Conservation (phyloP, 2,113 vertebrate species). For the Hydrolagus affinis region DNA sequence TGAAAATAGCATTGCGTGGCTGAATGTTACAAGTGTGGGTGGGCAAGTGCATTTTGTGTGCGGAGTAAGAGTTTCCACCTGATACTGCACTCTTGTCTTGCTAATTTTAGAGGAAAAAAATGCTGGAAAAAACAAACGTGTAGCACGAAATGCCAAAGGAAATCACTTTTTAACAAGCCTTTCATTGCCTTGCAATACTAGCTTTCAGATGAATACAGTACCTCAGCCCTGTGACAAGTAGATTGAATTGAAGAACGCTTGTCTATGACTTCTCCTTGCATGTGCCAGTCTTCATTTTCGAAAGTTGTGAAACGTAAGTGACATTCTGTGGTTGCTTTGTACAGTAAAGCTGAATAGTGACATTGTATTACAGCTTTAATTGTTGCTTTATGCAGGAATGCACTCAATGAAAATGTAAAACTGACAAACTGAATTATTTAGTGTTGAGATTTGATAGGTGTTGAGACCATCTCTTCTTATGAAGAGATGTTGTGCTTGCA, state of each 20-base stretch:
- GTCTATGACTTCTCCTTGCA: neutral
- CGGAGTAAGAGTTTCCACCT: neutral
- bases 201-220: neutral
- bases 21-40: neutral
- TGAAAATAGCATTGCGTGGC: neutral
- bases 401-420: too few species aligned
- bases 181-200: neutral
- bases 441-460: neutral
- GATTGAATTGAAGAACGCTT: neutral
- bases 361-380: too few species aligned
- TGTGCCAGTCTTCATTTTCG: neutral
- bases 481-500: neutral
- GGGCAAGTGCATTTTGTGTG: neutral
- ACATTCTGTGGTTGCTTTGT: neutral
- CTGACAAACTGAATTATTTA: neutral
- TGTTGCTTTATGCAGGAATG: too few species aligned
- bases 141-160: neutral
- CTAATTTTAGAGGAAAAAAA: neutral
- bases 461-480: neutral
- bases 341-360: neutral
- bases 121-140: neutral
- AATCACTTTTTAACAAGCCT: neutral
- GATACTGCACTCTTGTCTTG: neutral
- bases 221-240: neutral
- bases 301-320: neutral